phyloP scores from a whole-genome alignment of 1,140 invertebrate genomes.

The Pomacea maculata region DNA sequence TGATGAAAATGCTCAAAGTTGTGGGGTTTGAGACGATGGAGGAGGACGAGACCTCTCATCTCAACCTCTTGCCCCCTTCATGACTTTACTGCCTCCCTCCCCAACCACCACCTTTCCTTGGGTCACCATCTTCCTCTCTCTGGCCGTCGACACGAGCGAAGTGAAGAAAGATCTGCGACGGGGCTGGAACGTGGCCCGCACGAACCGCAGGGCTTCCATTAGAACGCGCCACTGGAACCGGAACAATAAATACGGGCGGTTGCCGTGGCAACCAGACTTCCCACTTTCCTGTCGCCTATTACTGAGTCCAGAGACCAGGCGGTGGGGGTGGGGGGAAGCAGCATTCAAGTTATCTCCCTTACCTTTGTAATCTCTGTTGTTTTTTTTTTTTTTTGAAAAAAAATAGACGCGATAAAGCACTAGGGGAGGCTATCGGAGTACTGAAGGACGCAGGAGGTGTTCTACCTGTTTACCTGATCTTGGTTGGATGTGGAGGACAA shows the following conservation, averaged over 20 bases:
- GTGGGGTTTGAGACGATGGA: not conserved
- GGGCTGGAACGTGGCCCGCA: not conserved
- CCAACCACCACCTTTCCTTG: not conserved
- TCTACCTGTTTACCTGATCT: no score
- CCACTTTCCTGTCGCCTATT: slow-evolving; percentile 5
- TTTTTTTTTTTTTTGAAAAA: no score
- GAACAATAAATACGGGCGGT: slow-evolving; percentile 6
- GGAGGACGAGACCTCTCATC: not conserved
- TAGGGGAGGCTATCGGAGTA: no score
- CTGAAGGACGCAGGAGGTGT: no score
- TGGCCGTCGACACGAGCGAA: not conserved
- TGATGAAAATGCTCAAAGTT: not conserved
- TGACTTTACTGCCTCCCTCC: not conserved
- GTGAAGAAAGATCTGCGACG: not conserved
- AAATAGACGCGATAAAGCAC: no score
- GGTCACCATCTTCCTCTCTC: not conserved
- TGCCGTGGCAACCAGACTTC: not conserved
- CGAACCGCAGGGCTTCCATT: not conserved
- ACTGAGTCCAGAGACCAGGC: not conserved
- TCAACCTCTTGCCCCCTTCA: not conserved
- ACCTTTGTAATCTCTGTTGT: no score
- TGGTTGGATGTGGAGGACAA: no score
- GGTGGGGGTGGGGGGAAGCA: no score
- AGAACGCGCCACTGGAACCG: slow-evolving; percentile 6
- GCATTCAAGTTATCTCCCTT: no score